These are phyloP conservation scores for Thunnus thynnus DNA, from an alignment of 2,113 vertebrate genomes.

Conservation along the genomic window DNA sequence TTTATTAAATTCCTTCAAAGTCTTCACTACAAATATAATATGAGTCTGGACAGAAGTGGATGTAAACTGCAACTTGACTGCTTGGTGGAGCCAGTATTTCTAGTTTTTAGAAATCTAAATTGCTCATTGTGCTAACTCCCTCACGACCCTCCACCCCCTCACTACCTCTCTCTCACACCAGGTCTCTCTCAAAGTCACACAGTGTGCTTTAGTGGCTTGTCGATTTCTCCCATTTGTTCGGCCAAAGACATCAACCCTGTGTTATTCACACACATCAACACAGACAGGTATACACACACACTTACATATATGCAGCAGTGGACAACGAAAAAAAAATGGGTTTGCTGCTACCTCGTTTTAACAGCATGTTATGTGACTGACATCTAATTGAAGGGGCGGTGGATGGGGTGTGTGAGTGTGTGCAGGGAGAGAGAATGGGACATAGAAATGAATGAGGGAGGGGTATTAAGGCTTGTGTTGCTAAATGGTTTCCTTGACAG, in stretches of 20 bases:
- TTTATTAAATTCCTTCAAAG: too few relatives aligned
- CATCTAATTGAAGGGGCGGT: slow-evolving; percentile 61
- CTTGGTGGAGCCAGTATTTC: too few relatives aligned
- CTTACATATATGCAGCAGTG: background rate
- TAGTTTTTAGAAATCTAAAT: too few relatives aligned
- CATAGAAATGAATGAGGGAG: slow-evolving; percentile 45
- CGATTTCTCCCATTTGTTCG: slow-evolving; percentile 75
- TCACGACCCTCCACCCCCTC: background rate
- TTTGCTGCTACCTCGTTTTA: slow-evolving; percentile 49
- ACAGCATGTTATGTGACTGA: slow-evolving; percentile 59
- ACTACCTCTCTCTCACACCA: slow-evolving; percentile 6
- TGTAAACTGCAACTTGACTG: too few relatives aligned
- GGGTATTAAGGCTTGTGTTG: slow-evolving; percentile 40
- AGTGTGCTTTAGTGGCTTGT: slow-evolving; percentile 65
- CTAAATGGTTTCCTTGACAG: slow-evolving; percentile 68
- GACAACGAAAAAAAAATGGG: slow-evolving; percentile 19
- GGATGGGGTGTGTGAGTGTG: slow-evolving; percentile 2
- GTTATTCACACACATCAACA: slow-evolving; percentile 45
- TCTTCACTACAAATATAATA: too few relatives aligned
- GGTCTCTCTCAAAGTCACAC: slow-evolving; percentile 39
- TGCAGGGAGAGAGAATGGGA: slow-evolving; percentile 17
- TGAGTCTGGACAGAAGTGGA: too few relatives aligned
- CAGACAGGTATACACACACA: slow-evolving; percentile 22
- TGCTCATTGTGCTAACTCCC: too few relatives aligned
- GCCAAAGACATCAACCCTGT: slow-evolving; percentile 50